phyloP scores from a whole-genome alignment of 2,113 vertebrate genomes.

The Scytalopus superciliaris region DNA sequence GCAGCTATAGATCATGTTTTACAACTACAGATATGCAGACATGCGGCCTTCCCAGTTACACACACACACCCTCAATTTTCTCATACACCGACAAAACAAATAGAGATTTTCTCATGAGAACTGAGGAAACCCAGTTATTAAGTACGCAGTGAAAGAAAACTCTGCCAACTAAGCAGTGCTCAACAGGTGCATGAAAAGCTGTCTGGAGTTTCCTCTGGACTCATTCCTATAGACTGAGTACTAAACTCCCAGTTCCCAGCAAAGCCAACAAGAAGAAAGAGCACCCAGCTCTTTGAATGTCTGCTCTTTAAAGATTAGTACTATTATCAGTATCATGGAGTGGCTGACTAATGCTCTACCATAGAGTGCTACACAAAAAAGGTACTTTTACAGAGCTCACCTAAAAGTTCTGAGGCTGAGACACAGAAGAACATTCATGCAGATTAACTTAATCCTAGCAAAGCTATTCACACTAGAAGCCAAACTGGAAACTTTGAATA shows the following conservation, averaged over 20 bases:
- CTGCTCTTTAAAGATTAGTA: background rate
- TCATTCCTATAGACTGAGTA: background rate
- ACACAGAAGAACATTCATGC: background rate
- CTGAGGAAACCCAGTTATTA: background rate
- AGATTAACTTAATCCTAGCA: slow-evolving; percentile 1
- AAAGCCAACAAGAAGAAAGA: background rate
- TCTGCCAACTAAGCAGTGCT: background rate
- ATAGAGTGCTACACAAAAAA: background rate
- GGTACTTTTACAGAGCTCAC: background rate
- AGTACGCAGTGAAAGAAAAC: background rate
- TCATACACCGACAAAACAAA: background rate
- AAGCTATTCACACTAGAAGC: background rate
- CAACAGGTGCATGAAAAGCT: background rate
- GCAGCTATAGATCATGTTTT: background rate
- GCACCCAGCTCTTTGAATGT: background rate
- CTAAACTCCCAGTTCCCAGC: background rate
- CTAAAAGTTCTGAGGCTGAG: background rate
- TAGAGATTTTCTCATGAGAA: slow-evolving; percentile 30
- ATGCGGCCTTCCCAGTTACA: background rate
- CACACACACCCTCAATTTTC: slow-evolving; percentile 26
- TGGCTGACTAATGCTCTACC: background rate
- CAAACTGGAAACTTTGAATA: background rate
- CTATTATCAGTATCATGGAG: background rate
- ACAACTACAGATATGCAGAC: slow-evolving; percentile 28
- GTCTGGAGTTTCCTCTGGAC: background rate